A percentile compares a stretch with the other conserved stretches of the same genome.
These are phyloP conservation scores for Perca flavescens DNA, from an alignment of 2,113 vertebrate species.

Conservation along the genomic window DNA sequence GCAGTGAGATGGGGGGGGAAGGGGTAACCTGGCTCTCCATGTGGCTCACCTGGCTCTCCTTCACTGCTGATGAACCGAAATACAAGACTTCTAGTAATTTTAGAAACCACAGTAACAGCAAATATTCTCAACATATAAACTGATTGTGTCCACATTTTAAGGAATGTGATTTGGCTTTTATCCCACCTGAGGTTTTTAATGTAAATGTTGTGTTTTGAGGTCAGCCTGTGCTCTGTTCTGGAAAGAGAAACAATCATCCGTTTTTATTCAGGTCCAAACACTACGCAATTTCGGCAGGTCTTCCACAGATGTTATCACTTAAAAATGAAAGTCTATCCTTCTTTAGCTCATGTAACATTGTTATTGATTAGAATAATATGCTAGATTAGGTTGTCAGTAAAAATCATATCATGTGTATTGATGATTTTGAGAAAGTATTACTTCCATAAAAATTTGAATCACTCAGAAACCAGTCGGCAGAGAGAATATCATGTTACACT, in stretches of 20 bases:
- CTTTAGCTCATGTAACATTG: constrained; percentile 16
- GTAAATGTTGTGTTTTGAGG: constrained; percentile 26
- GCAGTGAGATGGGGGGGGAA: neutral
- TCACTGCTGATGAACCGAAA: neutral
- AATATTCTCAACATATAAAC: neutral
- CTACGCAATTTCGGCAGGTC: constrained; percentile 9
- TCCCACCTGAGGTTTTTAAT: neutral
- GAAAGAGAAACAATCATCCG: constrained; percentile 12
- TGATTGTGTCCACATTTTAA: neutral
- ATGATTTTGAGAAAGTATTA: constrained; percentile 15
- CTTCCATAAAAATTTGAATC: neutral
- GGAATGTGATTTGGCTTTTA: constrained; percentile 12
- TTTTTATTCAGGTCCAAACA: constrained; percentile 43
- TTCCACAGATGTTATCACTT: constrained; percentile 50
- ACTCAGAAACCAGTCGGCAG: neutral
- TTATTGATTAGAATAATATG: constrained; percentile 37
- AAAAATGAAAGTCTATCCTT: constrained; percentile 31
- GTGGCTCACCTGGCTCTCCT: neutral
- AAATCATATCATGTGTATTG: neutral
- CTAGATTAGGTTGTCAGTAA: constrained; percentile 26
- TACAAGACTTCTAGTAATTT: neutral
- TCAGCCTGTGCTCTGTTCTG: neutral
- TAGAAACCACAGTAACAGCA: neutral
- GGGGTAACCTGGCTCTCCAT: no score
- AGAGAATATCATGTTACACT: neutral